These are phyloP conservation scores for Monopterus albus DNA, from an alignment of 2,113 vertebrate genomes.

Conservation along the genomic window DNA sequence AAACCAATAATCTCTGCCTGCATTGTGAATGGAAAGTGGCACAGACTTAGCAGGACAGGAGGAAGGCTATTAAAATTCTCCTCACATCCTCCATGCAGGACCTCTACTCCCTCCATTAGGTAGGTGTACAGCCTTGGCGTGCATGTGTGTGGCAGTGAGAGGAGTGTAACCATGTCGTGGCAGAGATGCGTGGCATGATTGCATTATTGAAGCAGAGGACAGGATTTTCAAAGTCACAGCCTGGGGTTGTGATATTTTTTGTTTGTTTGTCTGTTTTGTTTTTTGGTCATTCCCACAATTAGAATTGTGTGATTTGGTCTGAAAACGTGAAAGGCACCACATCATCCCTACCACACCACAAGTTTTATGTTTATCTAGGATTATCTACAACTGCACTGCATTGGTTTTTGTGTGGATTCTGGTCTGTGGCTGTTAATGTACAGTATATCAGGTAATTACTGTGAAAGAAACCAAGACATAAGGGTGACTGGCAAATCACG, in stretches of 20 bases:
- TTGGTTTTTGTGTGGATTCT: conserved; percentile 5
- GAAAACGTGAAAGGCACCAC: neutral
- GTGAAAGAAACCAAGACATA: conserved; percentile 8
- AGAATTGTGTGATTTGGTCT: neutral
- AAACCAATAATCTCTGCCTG: conserved; percentile 63
- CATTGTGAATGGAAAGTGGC: conserved; percentile 61
- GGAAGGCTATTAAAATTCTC: conserved; percentile 80
- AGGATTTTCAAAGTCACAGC: conserved; percentile 71
- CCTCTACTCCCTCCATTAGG: conserved; percentile 74
- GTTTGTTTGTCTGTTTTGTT: too few relatives aligned
- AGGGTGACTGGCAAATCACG: conserved; percentile 7
- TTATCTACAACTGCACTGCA: too few relatives aligned
- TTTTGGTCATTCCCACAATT: neutral
- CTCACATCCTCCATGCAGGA: conserved; percentile 80
- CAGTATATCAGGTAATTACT: conserved; percentile 1
- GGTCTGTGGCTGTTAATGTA: conserved; percentile 7
- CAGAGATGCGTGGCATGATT: conserved; percentile 78
- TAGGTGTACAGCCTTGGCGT: conserved; percentile 58
- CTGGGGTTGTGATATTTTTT: conserved; percentile 25
- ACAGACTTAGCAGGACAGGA: conserved; percentile 68
- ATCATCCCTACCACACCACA: neutral
- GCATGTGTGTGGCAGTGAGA: conserved; percentile 47
- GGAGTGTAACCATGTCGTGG: conserved; percentile 75
- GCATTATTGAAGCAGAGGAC: conserved; percentile 69
- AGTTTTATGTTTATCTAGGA: too few relatives aligned